Evolutionary conservation across 2,797 vertebrate species (phyloP), one percentile per base, ranked within the genome.

Genomic region (Pagetopsis macropterus): DNA sequence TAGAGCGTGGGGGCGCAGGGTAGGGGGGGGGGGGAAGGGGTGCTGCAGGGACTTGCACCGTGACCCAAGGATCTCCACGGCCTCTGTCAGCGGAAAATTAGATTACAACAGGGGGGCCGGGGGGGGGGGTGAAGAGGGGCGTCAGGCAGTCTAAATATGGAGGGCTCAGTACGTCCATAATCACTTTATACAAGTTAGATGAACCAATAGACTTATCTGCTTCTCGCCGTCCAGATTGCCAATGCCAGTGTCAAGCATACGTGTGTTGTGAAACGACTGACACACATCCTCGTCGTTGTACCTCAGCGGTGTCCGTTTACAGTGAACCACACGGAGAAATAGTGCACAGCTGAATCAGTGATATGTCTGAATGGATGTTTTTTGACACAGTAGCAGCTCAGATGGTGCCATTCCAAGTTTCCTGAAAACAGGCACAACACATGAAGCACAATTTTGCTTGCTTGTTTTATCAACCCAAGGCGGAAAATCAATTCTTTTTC

Each of bases 111-210:
- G 89, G 91, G 65, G 68, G 87, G 93, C 90, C 87, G 37, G 33
- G 87, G 85, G 87, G n/a, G 91, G 90, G 73, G 45, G 52, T 85
- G 86, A 86, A 88, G 85, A 82, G 84, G 88, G 92, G 94, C 93
- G 92, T 94, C 94, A 90, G 94, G 94, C 91, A 94, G 94, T 94
- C 94, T 95, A 95, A 95, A 95, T 93, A 93, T 91, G 90, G 92
- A 89, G 89, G 87, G 84, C 88, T 92, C 91, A 94, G 88, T 85
- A 91, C 89, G 91, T 86, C 89, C 82, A 84, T 95, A 94, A 94
- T 94, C 91, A 94, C 92, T 94, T 94, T 94, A 94, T 89, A 91
- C 87, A 93, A 93, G 91, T 93, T 91, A 90, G 84, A 93, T 84
- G 87, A 88, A 92, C 90, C 91, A 85, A 92, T 91, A 88, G 88